Evolutionary conservation across 2,797 vertebrate genomes (phyloP), one percentile per base, ranked within the genome.

Genomic region (Notolepis coatsorum): DNA sequence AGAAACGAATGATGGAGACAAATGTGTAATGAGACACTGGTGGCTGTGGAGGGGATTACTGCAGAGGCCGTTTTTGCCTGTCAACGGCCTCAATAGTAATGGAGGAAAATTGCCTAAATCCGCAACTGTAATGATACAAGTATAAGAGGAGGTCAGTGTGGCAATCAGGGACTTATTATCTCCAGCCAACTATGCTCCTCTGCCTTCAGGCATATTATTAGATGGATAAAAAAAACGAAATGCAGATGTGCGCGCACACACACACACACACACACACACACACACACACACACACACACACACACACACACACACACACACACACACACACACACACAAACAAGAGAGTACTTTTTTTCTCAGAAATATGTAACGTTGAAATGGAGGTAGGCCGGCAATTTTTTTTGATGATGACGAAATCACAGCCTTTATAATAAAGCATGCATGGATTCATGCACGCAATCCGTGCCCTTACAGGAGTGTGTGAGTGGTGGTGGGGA

Each of bases 1-100:
- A 27, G n/a, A 25, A 61, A 50, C 41, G 31, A 56, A 51, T 57
- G 50, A 64, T 42, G 41, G 25, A 48, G 60, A 56, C 41, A 65
- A 67, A 51, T 31, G 12, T 35, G 28, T 56, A 51, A 51, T 60
- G 52, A 50, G 37, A 45, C 33, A 13, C 50, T 43, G 8, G 41
- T 30, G 23, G 35, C 13, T 28, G 23, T 9, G n/a, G 31, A 37
- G 23, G 45, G 38, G 18, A 56, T 41, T 39, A 48, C 30, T 28
- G 37, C 33, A 18, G n/a, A 7, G n/a, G 27, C 1, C 55, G 12
- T 17, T 53, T 61, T 37, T 17, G 28, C 31, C 31, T 47, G 46
- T 48, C 49, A 53, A 39, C 52, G 20, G 31, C 15, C 31, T 48
- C 25, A 24, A 31, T n/a, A 30, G 37, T 18, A 53, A 52, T 27